Evolutionary conservation across 92 coral and sea anemone species (phyloP), one percentile per base, ranked within the genome.

Genomic region (Isaurus tuberculatus): DNA sequence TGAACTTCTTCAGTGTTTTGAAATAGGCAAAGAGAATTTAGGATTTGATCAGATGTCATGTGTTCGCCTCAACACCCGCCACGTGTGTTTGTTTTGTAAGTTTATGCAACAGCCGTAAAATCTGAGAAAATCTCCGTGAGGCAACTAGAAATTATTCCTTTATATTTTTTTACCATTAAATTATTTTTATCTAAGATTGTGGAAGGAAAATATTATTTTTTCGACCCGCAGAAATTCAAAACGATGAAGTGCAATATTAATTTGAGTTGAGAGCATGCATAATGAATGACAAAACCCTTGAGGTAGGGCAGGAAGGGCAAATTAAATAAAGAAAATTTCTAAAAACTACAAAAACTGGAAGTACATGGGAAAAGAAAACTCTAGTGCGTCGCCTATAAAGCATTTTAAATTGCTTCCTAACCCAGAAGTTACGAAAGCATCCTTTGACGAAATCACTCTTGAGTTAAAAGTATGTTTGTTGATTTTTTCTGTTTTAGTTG

Each of bases 1-100:
- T 57, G 75, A 72, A 71, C 85, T 66, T 57, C 68, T 85, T 77
- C 89, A 67, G 86, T 79, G 86, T 64, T 84, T 84, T 72, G 82
- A 79, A 92, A 86, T 89, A 84, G 75, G 84, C 85, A 80, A 42
- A 84, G 95, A 92, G 95, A 92, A 89, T 89, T 65, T 87, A 8
- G 46, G 71, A 53, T 20, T 79, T 79, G 83, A 92, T 92, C 95
- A 92, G 64, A 13, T 25, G 57, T 25, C 48, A 11, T 31, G 32
- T 23, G 32, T 51, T 0, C 20, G 19, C 79, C 79, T 73, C 70
- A 25, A 61, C 51, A 57, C 70, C 36, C 57, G 82, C 82, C 82
- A 77, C 68, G 82, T 77, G 82, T 40, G 78, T 72, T 72, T 60
- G 27, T 23, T 32, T 57, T 77, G 49, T 32, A 11, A 34, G 22